Percentiles rank a stretch among this genome's conserved stretches.
These are phyloP conservation scores for Mystacornis crossleyi DNA, from an alignment of 2,113 vertebrate species.

Conservation along the genomic window DNA sequence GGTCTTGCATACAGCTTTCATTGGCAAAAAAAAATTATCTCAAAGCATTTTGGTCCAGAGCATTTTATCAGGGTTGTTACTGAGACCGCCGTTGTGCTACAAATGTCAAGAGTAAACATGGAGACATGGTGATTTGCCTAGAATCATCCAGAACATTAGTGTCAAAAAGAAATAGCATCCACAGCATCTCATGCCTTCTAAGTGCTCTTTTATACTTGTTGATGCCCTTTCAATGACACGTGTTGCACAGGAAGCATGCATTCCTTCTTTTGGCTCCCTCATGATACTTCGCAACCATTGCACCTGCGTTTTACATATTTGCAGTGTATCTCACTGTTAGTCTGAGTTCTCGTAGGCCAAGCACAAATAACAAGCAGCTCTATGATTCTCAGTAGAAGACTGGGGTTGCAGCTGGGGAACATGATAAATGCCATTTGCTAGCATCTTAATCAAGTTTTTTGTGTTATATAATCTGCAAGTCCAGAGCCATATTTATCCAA, in stretches of 20 bases:
- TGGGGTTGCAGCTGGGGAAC: neutral
- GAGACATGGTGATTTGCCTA: neutral
- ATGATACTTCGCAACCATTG: fast-evolving
- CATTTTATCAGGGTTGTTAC: neutral
- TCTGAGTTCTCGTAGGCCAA: neutral
- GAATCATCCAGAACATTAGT: neutral
- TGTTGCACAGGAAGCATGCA: neutral
- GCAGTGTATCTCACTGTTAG: neutral
- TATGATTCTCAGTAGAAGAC: neutral
- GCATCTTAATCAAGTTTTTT: no score
- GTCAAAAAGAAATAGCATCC: neutral
- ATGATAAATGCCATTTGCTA: neutral
- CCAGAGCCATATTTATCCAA: no score
- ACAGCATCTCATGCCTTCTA: neutral
- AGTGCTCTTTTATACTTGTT: neutral
- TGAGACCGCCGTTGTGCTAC: neutral
- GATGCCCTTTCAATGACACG: neutral
- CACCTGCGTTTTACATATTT: neutral
- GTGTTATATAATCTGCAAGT: no score
- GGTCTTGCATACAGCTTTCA: no score
- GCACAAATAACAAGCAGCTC: neutral
- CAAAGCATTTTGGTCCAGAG: neutral
- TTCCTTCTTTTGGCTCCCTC: neutral
- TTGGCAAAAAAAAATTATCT: neutral
- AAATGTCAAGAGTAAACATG: neutral